Conservation (phyloP, 2,797 vertebrate species). For the Enteromius paludinosus region DNA sequence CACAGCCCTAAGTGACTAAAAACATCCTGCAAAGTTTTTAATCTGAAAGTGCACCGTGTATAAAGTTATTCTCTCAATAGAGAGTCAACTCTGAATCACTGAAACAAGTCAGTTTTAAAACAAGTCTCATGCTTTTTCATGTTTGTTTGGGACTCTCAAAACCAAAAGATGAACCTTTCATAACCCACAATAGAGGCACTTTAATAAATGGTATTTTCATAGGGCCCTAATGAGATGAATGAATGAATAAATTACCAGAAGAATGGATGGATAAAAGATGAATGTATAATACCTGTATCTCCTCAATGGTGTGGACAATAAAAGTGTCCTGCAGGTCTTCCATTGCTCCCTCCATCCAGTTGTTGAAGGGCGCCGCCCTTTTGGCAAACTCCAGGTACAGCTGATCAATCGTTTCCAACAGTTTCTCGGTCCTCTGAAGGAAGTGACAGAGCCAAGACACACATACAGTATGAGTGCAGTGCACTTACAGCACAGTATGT, state of each 20-base stretch:
- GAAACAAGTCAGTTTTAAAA: no score
- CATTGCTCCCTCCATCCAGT: constrained; percentile 99
- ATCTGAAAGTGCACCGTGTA: no score
- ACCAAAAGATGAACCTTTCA: no score
- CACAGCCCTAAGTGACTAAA: no score
- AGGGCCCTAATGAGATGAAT: background rate
- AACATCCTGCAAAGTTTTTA: no score
- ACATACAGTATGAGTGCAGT: background rate
- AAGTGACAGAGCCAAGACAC: background rate
- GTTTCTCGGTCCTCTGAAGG: constrained; percentile 91
- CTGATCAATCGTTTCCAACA: constrained; percentile 97
- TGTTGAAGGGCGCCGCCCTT: constrained; percentile 97
- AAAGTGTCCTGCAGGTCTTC: constrained; percentile 98
- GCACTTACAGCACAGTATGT: constrained; percentile 1
- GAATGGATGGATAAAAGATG: background rate
- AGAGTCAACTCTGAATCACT: no score
- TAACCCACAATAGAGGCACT: no score
- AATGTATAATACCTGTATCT: constrained; percentile 87
- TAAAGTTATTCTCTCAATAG: no score
- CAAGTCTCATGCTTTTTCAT: no score
- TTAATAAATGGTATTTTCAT: background rate
- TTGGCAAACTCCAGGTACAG: constrained; percentile 97
- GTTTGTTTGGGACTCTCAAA: no score
- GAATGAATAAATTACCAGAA: background rate
- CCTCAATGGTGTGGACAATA: constrained; percentile 97